Evolutionary conservation across 2,113 vertebrate genomes (phyloP).

Genomic region (Hippocampus mohnikei): DNA sequence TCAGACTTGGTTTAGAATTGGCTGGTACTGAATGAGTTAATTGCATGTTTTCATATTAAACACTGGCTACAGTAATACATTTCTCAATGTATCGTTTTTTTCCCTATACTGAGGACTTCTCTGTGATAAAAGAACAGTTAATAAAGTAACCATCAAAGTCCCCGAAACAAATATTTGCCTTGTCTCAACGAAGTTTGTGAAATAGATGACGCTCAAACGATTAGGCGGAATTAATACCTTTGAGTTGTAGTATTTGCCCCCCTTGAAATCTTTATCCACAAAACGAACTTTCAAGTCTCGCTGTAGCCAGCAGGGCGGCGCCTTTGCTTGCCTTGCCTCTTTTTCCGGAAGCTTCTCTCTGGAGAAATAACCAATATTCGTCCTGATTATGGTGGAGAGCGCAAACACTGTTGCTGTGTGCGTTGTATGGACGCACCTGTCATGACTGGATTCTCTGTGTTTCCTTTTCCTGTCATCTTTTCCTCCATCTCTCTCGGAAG

Average conservation of each 20-base stretch:
- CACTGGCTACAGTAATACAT: no score
- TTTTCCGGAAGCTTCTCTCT: constrained; percentile 71
- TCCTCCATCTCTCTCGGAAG: constrained; percentile 50
- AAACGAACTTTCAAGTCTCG: constrained; percentile 85
- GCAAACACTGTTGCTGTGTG: not conserved
- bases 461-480: constrained; percentile 72
- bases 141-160: not conserved
- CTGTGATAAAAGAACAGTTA: not conserved
- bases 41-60: no score
- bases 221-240: constrained; percentile 69
- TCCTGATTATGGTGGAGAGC: not conserved
- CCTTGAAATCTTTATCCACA: constrained; percentile 81
- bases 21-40: no score
- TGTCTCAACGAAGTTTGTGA: not conserved
- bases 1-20: no score
- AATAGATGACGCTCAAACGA: not conserved
- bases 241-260: constrained; percentile 85
- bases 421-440: constrained; percentile 55
- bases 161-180: not conserved
- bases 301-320: constrained; percentile 77
- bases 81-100: not conserved
- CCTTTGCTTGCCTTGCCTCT: constrained; percentile 48
- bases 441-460: constrained; percentile 57
- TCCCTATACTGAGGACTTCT: not conserved
- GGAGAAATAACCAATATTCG: not conserved